Percentiles rank a stretch among this genome's conserved stretches.
These are phyloP conservation scores for Carassius gibelio DNA, from an alignment of 2,113 vertebrate species.

Conservation along the genomic window DNA sequence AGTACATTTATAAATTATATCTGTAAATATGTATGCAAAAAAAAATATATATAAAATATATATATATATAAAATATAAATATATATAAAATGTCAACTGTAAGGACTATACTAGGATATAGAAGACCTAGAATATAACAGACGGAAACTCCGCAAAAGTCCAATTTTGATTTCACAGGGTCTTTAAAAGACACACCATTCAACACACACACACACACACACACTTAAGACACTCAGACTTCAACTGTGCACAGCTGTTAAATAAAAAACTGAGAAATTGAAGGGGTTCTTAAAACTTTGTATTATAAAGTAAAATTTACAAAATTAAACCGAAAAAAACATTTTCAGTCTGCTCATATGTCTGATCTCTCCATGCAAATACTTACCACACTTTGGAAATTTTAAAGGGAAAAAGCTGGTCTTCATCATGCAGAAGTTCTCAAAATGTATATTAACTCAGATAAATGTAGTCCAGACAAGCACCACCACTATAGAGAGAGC, in stretches of 20 bases:
- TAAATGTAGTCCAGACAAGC: conserved; percentile 21
- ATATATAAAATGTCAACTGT: background rate
- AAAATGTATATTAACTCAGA: conserved; percentile 10
- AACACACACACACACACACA: background rate
- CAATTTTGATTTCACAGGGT: background rate
- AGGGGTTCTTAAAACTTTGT: too few relatives aligned
- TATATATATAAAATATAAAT: too few relatives aligned
- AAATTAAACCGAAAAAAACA: background rate
- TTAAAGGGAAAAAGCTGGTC: background rate
- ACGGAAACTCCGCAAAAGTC: background rate
- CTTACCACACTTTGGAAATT: background rate
- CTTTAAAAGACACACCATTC: background rate
- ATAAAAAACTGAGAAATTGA: background rate
- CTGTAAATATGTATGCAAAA: background rate
- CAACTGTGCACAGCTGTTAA: background rate
- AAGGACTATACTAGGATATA: background rate
- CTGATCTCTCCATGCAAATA: conserved; percentile 10
- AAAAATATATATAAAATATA: too few relatives aligned
- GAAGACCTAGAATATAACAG: background rate
- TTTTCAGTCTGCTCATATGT: background rate
- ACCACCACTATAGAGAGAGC: conserved; percentile 33
- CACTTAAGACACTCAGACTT: background rate
- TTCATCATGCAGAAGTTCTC: conserved; percentile 24
- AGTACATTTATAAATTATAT: background rate
- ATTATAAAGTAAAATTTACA: background rate